Conservation (phyloP, 1,140 invertebrate species). For the Microplitis mediator region DNA sequence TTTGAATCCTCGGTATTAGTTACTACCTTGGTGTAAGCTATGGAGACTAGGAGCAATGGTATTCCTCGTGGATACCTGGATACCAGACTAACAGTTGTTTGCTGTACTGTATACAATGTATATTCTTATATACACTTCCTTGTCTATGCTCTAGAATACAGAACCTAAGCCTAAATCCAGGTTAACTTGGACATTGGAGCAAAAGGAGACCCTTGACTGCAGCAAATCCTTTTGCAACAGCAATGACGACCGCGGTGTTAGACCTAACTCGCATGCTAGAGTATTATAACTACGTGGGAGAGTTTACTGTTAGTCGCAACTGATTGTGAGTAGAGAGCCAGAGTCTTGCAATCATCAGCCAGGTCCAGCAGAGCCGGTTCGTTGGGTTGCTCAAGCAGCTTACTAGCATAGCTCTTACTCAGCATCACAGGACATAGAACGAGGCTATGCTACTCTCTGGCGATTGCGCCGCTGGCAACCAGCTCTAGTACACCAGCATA, state of each 20-base stretch:
- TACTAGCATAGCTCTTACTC: not conserved
- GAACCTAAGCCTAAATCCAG: no score
- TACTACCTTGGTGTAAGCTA: not conserved
- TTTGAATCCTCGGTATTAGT: not conserved
- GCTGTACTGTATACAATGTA: no score
- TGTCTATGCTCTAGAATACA: no score
- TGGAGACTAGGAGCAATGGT: no score
- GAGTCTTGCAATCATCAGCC: no score
- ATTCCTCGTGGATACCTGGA: no score
- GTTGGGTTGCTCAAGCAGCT: not conserved
- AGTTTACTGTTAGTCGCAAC: slow-evolving; percentile 52
- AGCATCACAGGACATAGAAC: not conserved
- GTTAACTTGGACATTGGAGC: no score
- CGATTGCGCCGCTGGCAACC: not conserved
- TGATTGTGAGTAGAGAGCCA: slow-evolving; percentile 10
- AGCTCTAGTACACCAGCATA: not conserved
- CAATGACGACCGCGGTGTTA: not conserved
- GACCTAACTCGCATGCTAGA: not conserved
- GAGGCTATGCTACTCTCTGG: not conserved
- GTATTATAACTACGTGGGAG: slow-evolving; percentile 27
- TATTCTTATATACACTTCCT: no score
- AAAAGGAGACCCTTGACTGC: not conserved
- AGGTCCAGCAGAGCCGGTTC: not conserved
- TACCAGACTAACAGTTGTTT: no score
- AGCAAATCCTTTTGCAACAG: not conserved